phyloP scores from a whole-genome alignment of 2,888 invertebrate genomes.

The Drosophila subsilvestris region DNA sequence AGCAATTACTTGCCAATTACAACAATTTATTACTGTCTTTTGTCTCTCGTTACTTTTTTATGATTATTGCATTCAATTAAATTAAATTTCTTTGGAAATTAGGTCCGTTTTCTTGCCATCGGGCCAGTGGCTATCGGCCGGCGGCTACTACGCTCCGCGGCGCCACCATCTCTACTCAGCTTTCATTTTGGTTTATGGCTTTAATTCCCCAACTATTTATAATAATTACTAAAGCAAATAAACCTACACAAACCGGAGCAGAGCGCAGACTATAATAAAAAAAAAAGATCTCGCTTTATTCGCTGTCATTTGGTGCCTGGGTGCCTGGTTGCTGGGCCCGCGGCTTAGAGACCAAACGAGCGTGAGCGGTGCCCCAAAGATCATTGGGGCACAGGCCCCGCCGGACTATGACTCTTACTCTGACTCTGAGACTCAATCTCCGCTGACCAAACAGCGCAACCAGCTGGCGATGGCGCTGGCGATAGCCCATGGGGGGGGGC shows the following conservation, averaged over 20 bases:
- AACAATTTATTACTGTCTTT: conserved; percentile 54
- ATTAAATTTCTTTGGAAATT: conserved; percentile 74
- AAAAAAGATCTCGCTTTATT: conserved; percentile 24
- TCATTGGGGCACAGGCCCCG: conserved; percentile 30
- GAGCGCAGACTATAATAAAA: conserved; percentile 42
- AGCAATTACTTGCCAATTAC: conserved; percentile 73
- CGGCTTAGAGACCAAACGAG: conserved; percentile 6
- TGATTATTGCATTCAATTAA: conserved; percentile 73
- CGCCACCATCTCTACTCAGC: conserved; percentile 43
- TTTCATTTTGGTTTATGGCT: conserved; percentile 70
- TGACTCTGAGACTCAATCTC: conserved; percentile 18
- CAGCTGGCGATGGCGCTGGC: background rate
- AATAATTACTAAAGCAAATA: conserved; percentile 67
- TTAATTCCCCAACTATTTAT: conserved; percentile 71
- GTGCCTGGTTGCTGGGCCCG: background rate
- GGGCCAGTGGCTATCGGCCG: conserved; percentile 19
- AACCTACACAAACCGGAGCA: conserved; percentile 41
- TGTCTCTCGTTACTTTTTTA: conserved; percentile 52
- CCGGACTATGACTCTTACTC: conserved; percentile 5
- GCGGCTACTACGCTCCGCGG: conserved; percentile 16
- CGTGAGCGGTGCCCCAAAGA: conserved; percentile 37
- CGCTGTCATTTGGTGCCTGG: conserved; percentile 27
- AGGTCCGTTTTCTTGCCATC: conserved; percentile 52
- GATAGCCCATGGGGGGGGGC: background rate
- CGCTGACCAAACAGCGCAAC: conserved; percentile 22